Conservation (phyloP, 2,113 vertebrate genomes). For the Odocoileus hemionus region DNA sequence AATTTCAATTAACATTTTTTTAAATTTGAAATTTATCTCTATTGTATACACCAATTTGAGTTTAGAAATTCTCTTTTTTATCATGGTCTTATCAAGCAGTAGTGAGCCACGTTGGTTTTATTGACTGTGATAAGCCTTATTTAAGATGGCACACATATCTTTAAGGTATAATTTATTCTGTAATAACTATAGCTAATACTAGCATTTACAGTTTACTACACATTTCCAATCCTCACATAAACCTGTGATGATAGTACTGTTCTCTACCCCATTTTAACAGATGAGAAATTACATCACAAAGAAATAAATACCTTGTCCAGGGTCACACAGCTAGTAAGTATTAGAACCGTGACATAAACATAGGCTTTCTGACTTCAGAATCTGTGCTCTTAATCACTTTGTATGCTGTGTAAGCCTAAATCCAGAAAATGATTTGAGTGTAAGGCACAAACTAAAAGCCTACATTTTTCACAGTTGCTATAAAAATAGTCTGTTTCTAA, state of each 20-base stretch:
- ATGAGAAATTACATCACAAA: slow-evolving; percentile 27
- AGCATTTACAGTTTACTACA: background rate
- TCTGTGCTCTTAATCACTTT: background rate
- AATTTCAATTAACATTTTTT: slow-evolving; percentile 10
- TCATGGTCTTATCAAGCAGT: background rate
- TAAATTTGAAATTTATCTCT: slow-evolving; percentile 18
- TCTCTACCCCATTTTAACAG: background rate
- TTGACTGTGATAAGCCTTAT: background rate
- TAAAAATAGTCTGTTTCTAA: background rate
- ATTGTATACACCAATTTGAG: background rate
- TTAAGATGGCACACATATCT: background rate
- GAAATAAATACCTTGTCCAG: background rate
- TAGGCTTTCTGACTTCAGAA: background rate
- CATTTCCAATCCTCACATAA: slow-evolving; percentile 4
- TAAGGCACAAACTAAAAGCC: background rate
- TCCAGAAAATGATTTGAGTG: background rate
- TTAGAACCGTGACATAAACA: background rate
- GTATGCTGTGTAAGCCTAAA: background rate
- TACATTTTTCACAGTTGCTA: background rate
- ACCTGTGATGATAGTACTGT: background rate
- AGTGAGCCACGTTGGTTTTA: background rate
- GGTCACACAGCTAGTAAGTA: background rate
- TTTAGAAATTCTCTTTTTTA: slow-evolving; percentile 25
- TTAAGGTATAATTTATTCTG: background rate
- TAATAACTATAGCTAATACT: background rate